Percentiles rank a stretch among this genome's conserved stretches.
Evolutionary conservation across 2,888 invertebrate species (phyloP).

Genomic region (Sisyra nigra): DNA sequence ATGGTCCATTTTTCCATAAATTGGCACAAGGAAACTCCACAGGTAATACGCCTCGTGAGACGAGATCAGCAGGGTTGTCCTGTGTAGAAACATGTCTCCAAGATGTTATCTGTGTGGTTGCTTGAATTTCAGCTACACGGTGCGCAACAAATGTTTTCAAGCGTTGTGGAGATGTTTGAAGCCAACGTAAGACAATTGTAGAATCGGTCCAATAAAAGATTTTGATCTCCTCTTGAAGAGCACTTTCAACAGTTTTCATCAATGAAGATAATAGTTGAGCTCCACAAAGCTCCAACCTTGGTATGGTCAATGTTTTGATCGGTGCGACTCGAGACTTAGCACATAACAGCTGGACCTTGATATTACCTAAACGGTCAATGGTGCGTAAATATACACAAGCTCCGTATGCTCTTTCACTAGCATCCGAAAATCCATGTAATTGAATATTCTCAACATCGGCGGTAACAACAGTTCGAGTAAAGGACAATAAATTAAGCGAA

Average conservation of each 20-base stretch:
- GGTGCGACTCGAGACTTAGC: not conserved
- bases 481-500: not conserved
- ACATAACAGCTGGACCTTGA: too few relatives aligned
- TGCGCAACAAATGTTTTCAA: not conserved
- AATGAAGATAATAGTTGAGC: not conserved
- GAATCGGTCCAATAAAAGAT: not conserved
- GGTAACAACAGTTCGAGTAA: not conserved
- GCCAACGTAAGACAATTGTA: not conserved
- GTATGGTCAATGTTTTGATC: not conserved
- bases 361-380: too few relatives aligned
- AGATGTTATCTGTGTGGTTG: not conserved
- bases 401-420: too few relatives aligned
- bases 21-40: not conserved
- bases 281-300: not conserved
- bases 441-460: not conserved
- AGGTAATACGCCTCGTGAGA: not conserved
- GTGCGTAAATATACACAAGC: too few relatives aligned
- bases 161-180: not conserved
- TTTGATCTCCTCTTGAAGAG: not conserved
- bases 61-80: not conserved
- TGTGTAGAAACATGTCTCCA: not conserved
- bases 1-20: not conserved
- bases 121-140: not conserved
- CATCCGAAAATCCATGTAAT: not conserved
- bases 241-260: not conserved